Percentiles rank a stretch among this genome's conserved stretches.
phyloP scores from a whole-genome alignment of 2,888 invertebrate species.

The Ganaspis brasiliensis region DNA sequence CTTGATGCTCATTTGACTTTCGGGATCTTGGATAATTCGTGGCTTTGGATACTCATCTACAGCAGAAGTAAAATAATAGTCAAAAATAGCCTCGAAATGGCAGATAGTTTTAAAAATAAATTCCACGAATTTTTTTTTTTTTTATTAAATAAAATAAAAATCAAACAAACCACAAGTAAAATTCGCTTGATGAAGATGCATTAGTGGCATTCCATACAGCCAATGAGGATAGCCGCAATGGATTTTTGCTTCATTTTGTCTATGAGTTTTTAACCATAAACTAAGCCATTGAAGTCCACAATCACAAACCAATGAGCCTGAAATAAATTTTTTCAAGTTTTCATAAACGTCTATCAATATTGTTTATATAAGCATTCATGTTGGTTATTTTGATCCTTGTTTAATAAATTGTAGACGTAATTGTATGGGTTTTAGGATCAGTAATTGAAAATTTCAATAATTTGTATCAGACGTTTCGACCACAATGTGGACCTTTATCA shows the following conservation, averaged over 20 bases:
- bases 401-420: no score
- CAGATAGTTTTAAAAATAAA: no score
- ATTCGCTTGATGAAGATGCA: slow-evolving; percentile 86
- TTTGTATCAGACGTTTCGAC: no score
- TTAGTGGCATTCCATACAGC: slow-evolving; percentile 86
- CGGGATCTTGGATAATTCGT: slow-evolving; percentile 90
- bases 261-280: slow-evolving; percentile 87
- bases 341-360: neutral
- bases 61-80: slow-evolving; percentile 45
- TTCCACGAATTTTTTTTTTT: no score
- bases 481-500: no score
- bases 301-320: slow-evolving; percentile 92
- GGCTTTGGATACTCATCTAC: slow-evolving; percentile 92
- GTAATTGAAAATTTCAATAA: no score
- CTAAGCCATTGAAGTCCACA: slow-evolving; percentile 94
- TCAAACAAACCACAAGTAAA: slow-evolving; percentile 84
- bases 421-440: no score
- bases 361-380: no score
- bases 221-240: slow-evolving; percentile 92
- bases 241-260: slow-evolving; percentile 84
- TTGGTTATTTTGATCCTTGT: no score
- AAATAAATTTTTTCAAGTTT: slow-evolving; percentile 82
- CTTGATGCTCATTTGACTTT: slow-evolving; percentile 91
- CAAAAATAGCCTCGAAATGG: no score
- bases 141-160: neutral